Percentiles rank a stretch among this genome's conserved stretches.
Evolutionary conservation across 2,888 invertebrate genomes (phyloP).

Genomic region (Monoplex corrugatus): DNA sequence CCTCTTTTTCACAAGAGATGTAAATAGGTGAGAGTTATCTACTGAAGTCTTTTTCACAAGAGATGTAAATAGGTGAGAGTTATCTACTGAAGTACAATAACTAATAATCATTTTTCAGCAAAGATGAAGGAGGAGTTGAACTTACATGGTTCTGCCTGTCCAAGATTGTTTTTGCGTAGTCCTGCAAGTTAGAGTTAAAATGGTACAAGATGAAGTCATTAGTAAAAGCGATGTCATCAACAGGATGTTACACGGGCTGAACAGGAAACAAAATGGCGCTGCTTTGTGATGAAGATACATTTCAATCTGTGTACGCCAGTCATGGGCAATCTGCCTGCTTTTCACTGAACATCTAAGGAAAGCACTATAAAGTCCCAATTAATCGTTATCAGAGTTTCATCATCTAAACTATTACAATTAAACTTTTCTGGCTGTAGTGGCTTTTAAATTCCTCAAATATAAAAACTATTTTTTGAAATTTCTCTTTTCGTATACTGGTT

Average conservation of each 20-base stretch:
- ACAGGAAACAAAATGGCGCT: constrained; percentile 2
- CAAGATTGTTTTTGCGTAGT: constrained; percentile 64
- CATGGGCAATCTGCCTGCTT: constrained; percentile 18
- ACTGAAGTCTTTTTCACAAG: no score
- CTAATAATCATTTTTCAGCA: constrained; percentile 25
- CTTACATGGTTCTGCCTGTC: constrained; percentile 73
- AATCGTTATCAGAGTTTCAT: no score
- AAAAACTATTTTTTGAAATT: no score
- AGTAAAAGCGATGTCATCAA: constrained; percentile 48
- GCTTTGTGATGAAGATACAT: constrained; percentile 8
- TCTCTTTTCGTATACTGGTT: no score
- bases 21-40: no score
- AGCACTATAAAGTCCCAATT: no score
- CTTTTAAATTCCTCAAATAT: no score
- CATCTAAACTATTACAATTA: no score
- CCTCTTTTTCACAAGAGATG: no score
- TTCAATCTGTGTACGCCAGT: constrained; percentile 39
- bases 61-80: background rate
- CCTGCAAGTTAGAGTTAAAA: constrained; percentile 70
- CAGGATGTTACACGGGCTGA: constrained; percentile 5
- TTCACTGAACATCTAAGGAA: no score
- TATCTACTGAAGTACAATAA: background rate
- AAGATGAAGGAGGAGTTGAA: constrained; percentile 51
- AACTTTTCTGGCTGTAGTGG: no score
- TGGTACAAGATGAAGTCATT: constrained; percentile 56